These are phyloP conservation scores for Eupristina koningsbergeri DNA, from an alignment of 1,140 invertebrate species.

Conservation along the genomic window DNA sequence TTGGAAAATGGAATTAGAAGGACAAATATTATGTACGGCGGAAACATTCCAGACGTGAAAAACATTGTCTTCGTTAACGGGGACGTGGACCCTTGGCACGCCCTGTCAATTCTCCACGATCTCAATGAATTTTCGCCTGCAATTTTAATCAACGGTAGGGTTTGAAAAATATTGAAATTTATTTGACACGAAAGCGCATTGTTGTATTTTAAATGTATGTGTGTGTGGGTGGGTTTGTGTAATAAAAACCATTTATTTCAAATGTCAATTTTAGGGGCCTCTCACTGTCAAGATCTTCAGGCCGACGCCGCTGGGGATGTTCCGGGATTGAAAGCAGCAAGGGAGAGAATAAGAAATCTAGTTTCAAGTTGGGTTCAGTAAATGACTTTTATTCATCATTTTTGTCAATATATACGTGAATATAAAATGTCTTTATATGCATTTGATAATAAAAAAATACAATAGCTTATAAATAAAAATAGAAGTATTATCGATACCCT, in stretches of 20 bases:
- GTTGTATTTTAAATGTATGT: no score
- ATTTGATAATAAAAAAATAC: constrained; percentile 45
- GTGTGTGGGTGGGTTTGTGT: neutral
- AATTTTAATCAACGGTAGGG: constrained; percentile 70
- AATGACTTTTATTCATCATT: neutral
- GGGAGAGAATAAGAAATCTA: constrained; percentile 73
- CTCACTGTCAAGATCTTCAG: constrained; percentile 84
- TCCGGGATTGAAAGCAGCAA: constrained; percentile 76
- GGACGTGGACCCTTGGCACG: constrained; percentile 78
- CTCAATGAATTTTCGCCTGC: constrained; percentile 74
- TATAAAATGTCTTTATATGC: constrained; percentile 21
- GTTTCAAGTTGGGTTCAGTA: constrained; percentile 63
- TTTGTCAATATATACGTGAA: constrained; percentile 4
- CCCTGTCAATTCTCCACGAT: constrained; percentile 75
- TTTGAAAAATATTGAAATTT: neutral
- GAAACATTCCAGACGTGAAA: constrained; percentile 72
- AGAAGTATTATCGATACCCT: neutral
- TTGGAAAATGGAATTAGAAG: constrained; percentile 72
- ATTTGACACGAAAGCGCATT: neutral
- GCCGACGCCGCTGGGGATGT: constrained; percentile 73
- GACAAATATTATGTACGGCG: constrained; percentile 78
- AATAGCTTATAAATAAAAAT: neutral
- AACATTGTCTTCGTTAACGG: constrained; percentile 80
- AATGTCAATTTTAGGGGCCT: constrained; percentile 74
- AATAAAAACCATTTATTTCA: neutral